These are phyloP conservation scores for Drosophila meridionalis DNA, from an alignment of 2,888 invertebrate genomes.

Conservation along the genomic window DNA sequence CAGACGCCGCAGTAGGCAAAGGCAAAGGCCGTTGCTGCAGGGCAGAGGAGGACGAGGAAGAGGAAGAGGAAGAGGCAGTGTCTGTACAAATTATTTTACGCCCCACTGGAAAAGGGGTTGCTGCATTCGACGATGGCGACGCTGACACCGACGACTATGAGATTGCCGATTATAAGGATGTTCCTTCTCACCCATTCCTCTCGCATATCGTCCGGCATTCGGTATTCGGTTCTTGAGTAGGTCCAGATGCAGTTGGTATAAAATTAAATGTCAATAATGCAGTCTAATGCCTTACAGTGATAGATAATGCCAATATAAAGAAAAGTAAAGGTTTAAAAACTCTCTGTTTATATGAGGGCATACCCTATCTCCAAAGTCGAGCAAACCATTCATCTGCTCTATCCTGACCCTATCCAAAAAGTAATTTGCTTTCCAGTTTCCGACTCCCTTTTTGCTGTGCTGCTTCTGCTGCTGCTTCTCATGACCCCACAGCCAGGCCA, in stretches of 20 bases:
- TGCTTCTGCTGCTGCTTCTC: constrained; percentile 15
- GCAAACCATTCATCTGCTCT: background rate
- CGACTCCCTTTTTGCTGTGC: constrained; percentile 25
- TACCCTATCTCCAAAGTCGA: background rate
- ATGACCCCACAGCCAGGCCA: constrained; percentile 44
- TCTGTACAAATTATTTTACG: constrained; percentile 56
- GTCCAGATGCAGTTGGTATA: background rate
- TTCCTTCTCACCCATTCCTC: constrained; percentile 22
- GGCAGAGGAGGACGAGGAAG: background rate
- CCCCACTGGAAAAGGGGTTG: constrained; percentile 68
- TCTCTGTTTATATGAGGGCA: background rate
- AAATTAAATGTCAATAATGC: background rate
- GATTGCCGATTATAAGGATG: constrained; percentile 41
- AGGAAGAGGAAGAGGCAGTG: constrained; percentile 6
- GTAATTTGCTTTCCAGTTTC: constrained; percentile 48
- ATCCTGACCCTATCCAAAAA: background rate
- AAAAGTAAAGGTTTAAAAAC: background rate
- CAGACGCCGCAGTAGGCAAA: constrained; percentile 14
- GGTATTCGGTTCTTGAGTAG: background rate
- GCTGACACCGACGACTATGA: background rate
- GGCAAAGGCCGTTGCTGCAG: background rate
- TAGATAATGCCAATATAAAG: background rate
- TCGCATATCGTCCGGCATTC: background rate
- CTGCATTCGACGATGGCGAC: constrained; percentile 16
- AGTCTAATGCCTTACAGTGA: background rate